phyloP scores from a whole-genome alignment of 2,113 vertebrate genomes.

The Pteruthius melanotis region DNA sequence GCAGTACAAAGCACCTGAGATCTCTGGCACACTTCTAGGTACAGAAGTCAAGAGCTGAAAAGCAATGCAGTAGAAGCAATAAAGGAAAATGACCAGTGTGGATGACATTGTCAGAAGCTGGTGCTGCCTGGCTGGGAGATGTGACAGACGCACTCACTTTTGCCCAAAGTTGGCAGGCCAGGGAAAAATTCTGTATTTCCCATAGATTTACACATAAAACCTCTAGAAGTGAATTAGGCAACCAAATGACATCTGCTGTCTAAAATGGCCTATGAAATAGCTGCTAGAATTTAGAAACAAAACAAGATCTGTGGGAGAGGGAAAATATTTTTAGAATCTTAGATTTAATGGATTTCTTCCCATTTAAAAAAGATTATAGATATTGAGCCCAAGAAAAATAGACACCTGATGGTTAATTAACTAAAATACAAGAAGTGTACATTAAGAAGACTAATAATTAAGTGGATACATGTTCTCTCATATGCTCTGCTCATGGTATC shows the following conservation, averaged over 20 bases:
- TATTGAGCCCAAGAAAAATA: background rate
- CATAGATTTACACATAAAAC: background rate
- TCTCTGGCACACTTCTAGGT: background rate
- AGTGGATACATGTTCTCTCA: background rate
- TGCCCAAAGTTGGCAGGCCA: background rate
- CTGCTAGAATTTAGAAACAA: background rate
- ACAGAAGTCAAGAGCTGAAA: background rate
- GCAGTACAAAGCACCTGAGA: accelerated
- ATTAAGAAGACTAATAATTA: background rate
- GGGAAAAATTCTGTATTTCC: background rate
- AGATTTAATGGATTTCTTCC: background rate
- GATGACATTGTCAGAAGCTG: background rate
- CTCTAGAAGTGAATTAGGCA: background rate
- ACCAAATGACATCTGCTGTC: background rate
- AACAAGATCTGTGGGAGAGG: background rate
- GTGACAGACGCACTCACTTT: background rate
- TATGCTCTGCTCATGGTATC: background rate
- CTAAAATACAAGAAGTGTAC: background rate
- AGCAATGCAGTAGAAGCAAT: background rate
- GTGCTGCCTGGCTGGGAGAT: background rate
- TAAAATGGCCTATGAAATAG: background rate
- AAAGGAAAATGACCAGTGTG: background rate
- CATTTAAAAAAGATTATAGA: background rate
- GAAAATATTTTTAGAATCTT: background rate
- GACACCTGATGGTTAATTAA: background rate